Conservation (phyloP, 2,113 vertebrate genomes). For the Cebidichthys violaceus region DNA sequence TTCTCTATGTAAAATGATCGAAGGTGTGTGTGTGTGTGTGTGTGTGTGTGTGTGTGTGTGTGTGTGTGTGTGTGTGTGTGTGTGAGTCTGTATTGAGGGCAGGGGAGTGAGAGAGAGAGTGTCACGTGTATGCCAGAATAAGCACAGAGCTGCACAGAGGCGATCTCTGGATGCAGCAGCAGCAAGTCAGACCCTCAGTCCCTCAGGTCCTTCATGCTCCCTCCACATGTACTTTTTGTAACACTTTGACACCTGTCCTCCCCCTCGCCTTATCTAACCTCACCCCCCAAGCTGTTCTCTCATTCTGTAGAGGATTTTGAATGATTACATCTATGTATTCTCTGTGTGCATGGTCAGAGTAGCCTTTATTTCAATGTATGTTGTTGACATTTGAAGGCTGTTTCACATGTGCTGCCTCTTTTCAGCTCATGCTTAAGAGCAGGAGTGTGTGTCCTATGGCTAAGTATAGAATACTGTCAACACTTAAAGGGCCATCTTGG, state of each 20-base stretch:
- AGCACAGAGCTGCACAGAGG: conserved; percentile 61
- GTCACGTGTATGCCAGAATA: conserved; percentile 78
- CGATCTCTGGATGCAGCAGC: conserved; percentile 60
- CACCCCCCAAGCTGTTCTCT: conserved; percentile 19
- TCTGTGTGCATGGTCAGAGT: not conserved
- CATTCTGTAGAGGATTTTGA: conserved; percentile 13
- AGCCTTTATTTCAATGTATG: conserved; percentile 8
- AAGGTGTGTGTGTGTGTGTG: conserved; percentile 41
- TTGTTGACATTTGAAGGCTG: conserved; percentile 47
- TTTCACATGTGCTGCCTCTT: conserved; percentile 21
- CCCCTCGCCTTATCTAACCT: conserved; percentile 48
- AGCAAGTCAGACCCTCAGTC: conserved; percentile 38
- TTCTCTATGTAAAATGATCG: conserved; percentile 46
- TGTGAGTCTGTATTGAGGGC: conserved; percentile 26
- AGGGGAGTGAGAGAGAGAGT: conserved; percentile 21
- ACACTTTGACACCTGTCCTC: conserved; percentile 64
- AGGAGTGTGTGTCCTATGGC: not conserved
- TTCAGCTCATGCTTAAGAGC: conserved; percentile 21
- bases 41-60: conserved; percentile 34
- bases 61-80: conserved; percentile 16
- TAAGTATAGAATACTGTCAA: conserved; percentile 23
- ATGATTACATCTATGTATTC: conserved; percentile 8
- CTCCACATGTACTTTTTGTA: conserved; percentile 48
- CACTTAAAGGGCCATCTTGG: conserved; percentile 32
- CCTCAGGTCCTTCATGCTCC: conserved; percentile 59